phyloP scores from a whole-genome alignment of 2,888 invertebrate species.

The Alcis repandata region DNA sequence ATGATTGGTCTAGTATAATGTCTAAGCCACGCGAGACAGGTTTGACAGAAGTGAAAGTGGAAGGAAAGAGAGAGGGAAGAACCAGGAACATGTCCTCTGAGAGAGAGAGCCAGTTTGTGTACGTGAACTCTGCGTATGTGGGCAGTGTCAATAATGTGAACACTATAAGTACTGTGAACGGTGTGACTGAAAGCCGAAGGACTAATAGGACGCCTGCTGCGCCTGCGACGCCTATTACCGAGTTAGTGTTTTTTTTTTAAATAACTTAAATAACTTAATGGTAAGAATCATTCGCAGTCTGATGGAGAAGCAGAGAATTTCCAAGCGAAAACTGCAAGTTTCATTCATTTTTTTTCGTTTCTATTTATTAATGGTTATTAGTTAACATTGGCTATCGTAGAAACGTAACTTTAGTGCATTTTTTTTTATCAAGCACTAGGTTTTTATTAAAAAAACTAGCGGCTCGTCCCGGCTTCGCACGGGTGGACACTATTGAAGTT shows the following conservation, averaged over 20 bases:
- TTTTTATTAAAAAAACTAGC: no score
- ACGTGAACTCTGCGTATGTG: constrained; percentile 71
- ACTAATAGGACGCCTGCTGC: background rate
- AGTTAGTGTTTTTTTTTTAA: constrained; percentile 30
- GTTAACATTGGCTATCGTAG: no score
- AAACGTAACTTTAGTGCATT: no score
- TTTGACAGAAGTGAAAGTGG: constrained; percentile 40
- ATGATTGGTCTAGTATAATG: constrained; percentile 32
- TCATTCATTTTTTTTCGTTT: no score
- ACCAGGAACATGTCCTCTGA: constrained; percentile 34
- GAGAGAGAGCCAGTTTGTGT: constrained; percentile 65
- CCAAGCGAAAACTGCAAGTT: no score
- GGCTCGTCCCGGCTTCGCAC: no score
- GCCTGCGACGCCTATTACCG: constrained; percentile 25
- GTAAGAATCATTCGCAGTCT: background rate
- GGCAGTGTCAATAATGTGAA: constrained; percentile 68
- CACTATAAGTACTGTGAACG: constrained; percentile 59
- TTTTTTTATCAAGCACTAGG: no score
- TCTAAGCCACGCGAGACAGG: constrained; percentile 6
- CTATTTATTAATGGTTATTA: no score
- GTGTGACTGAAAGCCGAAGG: constrained; percentile 44
- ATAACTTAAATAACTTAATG: background rate
- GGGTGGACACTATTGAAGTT: no score
- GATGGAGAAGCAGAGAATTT: no score
- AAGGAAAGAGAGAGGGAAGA: constrained; percentile 36